Evolutionary conservation across 2,888 invertebrate species (phyloP), one percentile per base, ranked within the genome.

Genomic region (Vanessa cardui): DNA sequence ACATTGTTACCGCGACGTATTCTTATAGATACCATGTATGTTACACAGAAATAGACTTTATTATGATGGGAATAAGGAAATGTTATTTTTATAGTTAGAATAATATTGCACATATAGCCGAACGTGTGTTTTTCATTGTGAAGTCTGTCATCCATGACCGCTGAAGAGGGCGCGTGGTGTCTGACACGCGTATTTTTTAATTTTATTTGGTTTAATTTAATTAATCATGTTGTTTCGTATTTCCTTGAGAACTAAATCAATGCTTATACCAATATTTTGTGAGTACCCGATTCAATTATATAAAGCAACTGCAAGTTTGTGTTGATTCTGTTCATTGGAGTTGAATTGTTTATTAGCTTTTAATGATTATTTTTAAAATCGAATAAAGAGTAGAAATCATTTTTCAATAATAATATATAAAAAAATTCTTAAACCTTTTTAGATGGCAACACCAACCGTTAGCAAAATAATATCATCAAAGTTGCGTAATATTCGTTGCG

Each of bases 121-220:
- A 72, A 71, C 73, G 73, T 78, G 80, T 79, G 83, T 80, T 76
- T 78, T 81, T 77, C 84, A 83, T 84, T 84, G 78, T 65, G 77
- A 71, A 85, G 78, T 80, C 86, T 80, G 79, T 86, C 85, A 83
- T 72, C 83, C 88, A 81, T 85, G 78, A 75, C 85, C 72, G 58
- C 74, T 83, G 78, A 80, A 89, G 89, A 86, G 88, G 84, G 81
- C 75, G 84, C 85, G 79, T 78, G 75, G 79, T 80, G 83, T 74
- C 78, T 49, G 89, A 70, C 91, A 91, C 91, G 90, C 89, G 92
- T 76, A 74, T 78, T 65, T 80, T 81, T 80, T 78, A 83, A 77
- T 77, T 78, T 80, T 88, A 84, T 89, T 89, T 88, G 80, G 79
- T 82, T 87, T 84, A 88, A 89, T 90, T 88, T 83, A 83, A 88